phyloP scores from a whole-genome alignment of 2,797 vertebrate genomes.

The Hemibagrus guttatus region DNA sequence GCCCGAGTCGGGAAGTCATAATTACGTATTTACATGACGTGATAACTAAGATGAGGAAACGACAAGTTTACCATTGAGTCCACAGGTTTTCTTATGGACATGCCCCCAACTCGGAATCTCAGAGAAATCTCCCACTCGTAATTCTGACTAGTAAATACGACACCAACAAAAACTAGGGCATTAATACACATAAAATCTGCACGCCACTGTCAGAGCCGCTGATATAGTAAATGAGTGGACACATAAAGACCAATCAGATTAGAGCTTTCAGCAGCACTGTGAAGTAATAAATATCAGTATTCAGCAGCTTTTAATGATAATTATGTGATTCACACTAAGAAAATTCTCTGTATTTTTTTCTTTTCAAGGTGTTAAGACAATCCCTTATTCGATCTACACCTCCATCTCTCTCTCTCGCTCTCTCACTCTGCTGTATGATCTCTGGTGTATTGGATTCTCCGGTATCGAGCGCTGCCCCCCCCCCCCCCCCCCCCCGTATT shows the following conservation, averaged over 20 bases:
- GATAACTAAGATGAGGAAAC: no score
- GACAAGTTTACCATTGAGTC: no score
- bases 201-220: not conserved
- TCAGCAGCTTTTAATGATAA: not conserved
- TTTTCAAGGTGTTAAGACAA: not conserved
- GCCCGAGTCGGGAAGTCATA: no score
- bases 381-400: not conserved
- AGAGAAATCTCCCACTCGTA: no score
- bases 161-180: no score
- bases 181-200: not conserved
- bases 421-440: not conserved
- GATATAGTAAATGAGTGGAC: not conserved
- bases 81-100: no score
- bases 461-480: conserved; percentile 28
- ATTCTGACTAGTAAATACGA: no score
- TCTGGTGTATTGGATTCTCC: conserved; percentile 31
- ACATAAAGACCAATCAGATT: not conserved
- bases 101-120: no score
- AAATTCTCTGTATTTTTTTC: not conserved
- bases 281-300: not conserved
- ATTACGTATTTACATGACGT: no score
- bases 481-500: no score
- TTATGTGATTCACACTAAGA: not conserved
- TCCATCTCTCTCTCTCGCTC: not conserved
- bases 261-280: not conserved